Conservation (phyloP, 30 jellyfish, hydroid and myxozoan genomes). For the Pelagia noctiluca region DNA sequence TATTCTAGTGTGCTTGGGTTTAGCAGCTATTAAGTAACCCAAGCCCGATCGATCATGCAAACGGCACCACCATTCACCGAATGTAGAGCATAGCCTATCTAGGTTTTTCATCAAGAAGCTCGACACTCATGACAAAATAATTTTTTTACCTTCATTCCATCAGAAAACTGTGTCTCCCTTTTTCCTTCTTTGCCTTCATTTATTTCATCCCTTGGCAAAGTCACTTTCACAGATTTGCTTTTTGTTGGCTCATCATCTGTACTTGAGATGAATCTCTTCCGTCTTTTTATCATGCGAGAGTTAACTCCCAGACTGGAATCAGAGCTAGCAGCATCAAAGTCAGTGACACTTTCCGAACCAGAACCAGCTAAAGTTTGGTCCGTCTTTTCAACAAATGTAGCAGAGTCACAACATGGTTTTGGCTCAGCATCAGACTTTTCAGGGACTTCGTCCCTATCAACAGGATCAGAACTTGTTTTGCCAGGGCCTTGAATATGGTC, state of each 20-base stretch:
- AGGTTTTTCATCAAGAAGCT: too few relatives aligned
- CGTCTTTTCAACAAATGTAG: neutral
- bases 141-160: neutral
- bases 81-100: too few relatives aligned
- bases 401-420: neutral
- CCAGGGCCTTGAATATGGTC: too few relatives aligned
- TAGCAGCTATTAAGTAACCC: too few relatives aligned
- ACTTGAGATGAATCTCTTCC: slow-evolving; percentile 54
- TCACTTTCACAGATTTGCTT: slow-evolving; percentile 13
- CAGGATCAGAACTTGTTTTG: neutral
- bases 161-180: neutral
- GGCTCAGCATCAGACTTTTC: neutral
- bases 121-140: too few relatives aligned
- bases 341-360: slow-evolving; percentile 1
- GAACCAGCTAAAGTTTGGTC: neutral
- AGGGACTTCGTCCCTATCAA: neutral
- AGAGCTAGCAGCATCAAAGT: neutral
- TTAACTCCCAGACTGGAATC: slow-evolving; percentile 40
- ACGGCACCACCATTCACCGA: too few relatives aligned
- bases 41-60: too few relatives aligned
- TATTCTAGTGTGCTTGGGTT: too few relatives aligned
- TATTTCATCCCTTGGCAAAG: too few relatives aligned
- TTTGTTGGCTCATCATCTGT: slow-evolving; percentile 8
- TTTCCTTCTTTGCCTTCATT: slow-evolving; percentile 17
- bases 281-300: slow-evolving; percentile 38